Evolutionary conservation across 2,113 vertebrate genomes (phyloP).

Genomic region (Clarias magur): DNA sequence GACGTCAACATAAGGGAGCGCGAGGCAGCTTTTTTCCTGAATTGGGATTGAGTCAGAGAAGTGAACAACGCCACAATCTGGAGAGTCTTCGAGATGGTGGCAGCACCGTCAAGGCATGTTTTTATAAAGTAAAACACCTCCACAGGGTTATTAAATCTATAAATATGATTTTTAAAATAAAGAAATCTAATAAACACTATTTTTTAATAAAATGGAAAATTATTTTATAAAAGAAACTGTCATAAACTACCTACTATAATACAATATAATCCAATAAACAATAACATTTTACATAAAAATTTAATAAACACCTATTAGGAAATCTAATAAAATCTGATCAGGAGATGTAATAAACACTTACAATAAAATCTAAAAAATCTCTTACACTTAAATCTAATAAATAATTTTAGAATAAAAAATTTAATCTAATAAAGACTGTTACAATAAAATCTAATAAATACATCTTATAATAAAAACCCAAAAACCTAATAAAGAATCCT

Average conservation of each 20-base stretch:
- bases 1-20: not conserved
- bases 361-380: not conserved
- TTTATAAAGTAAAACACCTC: not conserved
- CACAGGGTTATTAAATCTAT: too few relatives aligned
- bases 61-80: not conserved
- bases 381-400: too few relatives aligned
- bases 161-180: too few relatives aligned
- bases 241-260: not conserved
- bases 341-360: too few relatives aligned
- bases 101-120: not conserved
- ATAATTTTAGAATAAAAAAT: not conserved
- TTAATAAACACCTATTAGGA: too few relatives aligned
- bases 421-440: not conserved
- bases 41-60: slow-evolving; percentile 3
- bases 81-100: not conserved
- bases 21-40: not conserved
- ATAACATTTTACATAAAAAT: too few relatives aligned
- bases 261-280: too few relatives aligned
- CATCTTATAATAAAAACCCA: not conserved
- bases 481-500: not conserved
- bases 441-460: not conserved
- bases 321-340: too few relatives aligned
- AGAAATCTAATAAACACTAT: not conserved
- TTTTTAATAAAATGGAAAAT: not conserved
- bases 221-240: too few relatives aligned